Percentiles rank a stretch among this genome's conserved stretches.
These are phyloP conservation scores for Bombus vancouverensis DNA, from an alignment of 1,140 invertebrate genomes.

Conservation along the genomic window DNA sequence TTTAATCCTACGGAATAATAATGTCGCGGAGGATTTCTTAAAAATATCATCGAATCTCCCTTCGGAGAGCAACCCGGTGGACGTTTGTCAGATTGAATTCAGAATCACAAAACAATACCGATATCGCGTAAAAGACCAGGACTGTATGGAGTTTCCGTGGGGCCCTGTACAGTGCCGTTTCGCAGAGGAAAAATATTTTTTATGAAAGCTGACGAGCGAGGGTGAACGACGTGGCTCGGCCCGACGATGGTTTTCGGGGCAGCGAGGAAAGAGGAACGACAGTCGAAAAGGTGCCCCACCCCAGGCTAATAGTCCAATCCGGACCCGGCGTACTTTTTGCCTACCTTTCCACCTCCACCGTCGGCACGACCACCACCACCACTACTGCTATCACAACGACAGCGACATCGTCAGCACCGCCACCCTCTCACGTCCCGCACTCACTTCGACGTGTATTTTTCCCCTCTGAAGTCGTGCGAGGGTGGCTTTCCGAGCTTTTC, in stretches of 20 bases:
- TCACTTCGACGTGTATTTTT: constrained; percentile 79
- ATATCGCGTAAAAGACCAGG: constrained; percentile 54
- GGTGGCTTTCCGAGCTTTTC: constrained; percentile 64
- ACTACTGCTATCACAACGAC: background rate
- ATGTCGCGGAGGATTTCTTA: background rate
- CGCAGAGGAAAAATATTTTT: constrained; percentile 54
- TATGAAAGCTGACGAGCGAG: constrained; percentile 23
- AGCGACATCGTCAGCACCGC: constrained; percentile 41
- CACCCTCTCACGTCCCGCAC: constrained; percentile 71
- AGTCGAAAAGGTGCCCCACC: constrained; percentile 75
- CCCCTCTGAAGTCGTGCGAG: constrained; percentile 81
- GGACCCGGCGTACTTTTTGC: constrained; percentile 77
- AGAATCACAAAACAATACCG: constrained; percentile 55
- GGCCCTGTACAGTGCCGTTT: constrained; percentile 11
- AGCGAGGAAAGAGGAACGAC: constrained; percentile 50
- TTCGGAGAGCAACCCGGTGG: background rate
- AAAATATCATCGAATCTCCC: background rate
- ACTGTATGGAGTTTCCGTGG: constrained; percentile 14
- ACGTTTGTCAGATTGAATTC: constrained; percentile 56
- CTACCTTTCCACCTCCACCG: constrained; percentile 67
- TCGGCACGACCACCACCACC: constrained; percentile 19
- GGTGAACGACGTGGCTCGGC: constrained; percentile 24
- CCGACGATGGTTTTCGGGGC: constrained; percentile 51
- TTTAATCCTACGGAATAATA: background rate
- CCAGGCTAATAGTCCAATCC: constrained; percentile 76